phyloP scores from a whole-genome alignment of 2,888 invertebrate species.

The Stenoptilia bipunctidactyla region DNA sequence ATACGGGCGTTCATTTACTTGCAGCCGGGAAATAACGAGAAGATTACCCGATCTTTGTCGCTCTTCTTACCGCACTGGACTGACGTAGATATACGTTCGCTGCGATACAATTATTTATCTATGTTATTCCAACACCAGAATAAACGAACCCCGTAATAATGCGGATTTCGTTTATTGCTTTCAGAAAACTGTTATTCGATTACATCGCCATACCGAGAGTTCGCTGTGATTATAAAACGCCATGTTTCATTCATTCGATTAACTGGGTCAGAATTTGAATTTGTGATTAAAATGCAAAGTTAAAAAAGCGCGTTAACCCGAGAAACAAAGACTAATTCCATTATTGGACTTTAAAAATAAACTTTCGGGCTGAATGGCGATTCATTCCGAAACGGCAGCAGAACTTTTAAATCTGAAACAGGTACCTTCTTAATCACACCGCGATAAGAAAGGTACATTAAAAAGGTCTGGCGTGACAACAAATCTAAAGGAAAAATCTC shows the following conservation, averaged over 20 bases:
- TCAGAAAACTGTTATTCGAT: background rate
- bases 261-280: slow-evolving; percentile 20
- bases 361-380: too few species aligned
- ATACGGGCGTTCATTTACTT: too few species aligned
- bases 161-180: background rate
- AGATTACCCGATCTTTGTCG: too few species aligned
- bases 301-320: slow-evolving; percentile 19
- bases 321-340: slow-evolving; percentile 19
- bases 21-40: too few species aligned
- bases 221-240: background rate
- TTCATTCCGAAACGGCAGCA: slow-evolving; percentile 9
- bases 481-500: slow-evolving; percentile 72
- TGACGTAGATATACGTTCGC: too few species aligned
- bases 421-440: slow-evolving; percentile 54
- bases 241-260: slow-evolving; percentile 7
- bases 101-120: too few species aligned
- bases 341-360: background rate
- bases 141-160: background rate
- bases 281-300: slow-evolving; percentile 9
- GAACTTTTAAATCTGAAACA: slow-evolving; percentile 32
- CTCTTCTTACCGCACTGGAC: too few species aligned
- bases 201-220: background rate
- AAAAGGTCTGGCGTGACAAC: slow-evolving; percentile 72
- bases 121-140: background rate
- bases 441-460: slow-evolving; percentile 70